phyloP scores from a whole-genome alignment of 2,888 invertebrate genomes.

The Endotricha flammealis region DNA sequence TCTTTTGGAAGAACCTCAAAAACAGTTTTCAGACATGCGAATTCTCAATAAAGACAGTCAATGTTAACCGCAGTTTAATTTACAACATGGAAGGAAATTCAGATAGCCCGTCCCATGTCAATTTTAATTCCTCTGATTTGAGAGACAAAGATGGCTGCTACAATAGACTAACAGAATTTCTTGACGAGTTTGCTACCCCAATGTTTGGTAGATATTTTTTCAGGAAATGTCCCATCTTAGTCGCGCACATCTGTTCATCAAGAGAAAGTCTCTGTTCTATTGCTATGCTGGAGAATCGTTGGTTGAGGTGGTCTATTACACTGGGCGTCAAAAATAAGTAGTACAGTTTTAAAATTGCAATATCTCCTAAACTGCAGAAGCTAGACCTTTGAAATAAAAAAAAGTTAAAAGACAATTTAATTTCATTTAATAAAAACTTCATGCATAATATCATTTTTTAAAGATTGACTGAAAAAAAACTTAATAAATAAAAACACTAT shows the following conservation, averaged over 20 bases:
- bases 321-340: no score
- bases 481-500: no score
- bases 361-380: no score
- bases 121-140: slow-evolving; percentile 6
- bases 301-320: slow-evolving; percentile 24
- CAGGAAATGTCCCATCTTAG: slow-evolving; percentile 16
- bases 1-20: slow-evolving; percentile 1
- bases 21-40: slow-evolving; percentile 9
- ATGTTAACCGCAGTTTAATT: slow-evolving; percentile 6
- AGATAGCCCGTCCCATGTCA: slow-evolving; percentile 9
- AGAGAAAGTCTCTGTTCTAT: slow-evolving; percentile 17
- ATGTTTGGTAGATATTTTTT: slow-evolving; percentile 25
- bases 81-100: slow-evolving; percentile 6
- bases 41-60: slow-evolving; percentile 6
- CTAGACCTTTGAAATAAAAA: no score
- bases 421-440: no score
- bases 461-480: no score
- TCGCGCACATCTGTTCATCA: slow-evolving; percentile 21
- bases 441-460: no score
- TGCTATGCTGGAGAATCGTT: slow-evolving; percentile 20
- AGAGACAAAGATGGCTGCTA: no score
- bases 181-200: no score
- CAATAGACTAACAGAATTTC: no score
- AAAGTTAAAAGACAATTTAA: no score
- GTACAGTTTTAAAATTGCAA: no score